These are phyloP conservation scores for Clusia tigrina DNA, from an alignment of 2,888 invertebrate genomes.

Conservation along the genomic window DNA sequence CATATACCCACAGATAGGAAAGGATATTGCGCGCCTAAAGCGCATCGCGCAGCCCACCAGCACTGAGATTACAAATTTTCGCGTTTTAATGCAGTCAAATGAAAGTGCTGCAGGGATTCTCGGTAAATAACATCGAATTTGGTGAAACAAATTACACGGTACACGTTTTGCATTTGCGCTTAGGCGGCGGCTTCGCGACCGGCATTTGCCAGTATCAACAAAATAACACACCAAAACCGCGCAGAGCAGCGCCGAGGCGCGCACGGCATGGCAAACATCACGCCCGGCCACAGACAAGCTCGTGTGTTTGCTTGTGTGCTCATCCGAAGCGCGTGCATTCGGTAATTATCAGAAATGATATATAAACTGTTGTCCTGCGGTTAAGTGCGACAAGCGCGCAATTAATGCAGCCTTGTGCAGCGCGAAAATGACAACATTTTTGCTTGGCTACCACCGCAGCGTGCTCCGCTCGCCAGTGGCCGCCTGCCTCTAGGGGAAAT, in stretches of 20 bases:
- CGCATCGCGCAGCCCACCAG: no score
- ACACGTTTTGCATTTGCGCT: no score
- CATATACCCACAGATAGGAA: no score
- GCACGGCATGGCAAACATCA: background rate
- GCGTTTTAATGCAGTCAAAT: background rate
- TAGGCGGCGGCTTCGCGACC: no score
- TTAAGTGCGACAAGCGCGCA: slow-evolving; percentile 1
- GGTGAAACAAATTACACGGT: no score
- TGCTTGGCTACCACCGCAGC: background rate
- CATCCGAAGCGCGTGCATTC: slow-evolving; percentile 5
- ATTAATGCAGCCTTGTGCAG: no score
- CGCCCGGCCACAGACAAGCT: no score
- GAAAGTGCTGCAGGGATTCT: background rate
- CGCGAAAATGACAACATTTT: background rate
- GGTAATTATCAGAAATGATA: slow-evolving; percentile 4
- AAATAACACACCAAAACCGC: background rate
- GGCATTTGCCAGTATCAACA: background rate
- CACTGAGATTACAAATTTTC: background rate
- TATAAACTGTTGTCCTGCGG: slow-evolving; percentile 8
- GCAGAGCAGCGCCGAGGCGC: background rate
- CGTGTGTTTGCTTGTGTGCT: no score
- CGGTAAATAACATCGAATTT: background rate
- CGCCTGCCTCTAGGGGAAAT: background rate
- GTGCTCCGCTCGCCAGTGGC: background rate
- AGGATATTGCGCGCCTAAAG: no score